Base-by-base conservation (phyloP, 2,888 invertebrate species). In the Scelioninae gen. 1 region DNA sequence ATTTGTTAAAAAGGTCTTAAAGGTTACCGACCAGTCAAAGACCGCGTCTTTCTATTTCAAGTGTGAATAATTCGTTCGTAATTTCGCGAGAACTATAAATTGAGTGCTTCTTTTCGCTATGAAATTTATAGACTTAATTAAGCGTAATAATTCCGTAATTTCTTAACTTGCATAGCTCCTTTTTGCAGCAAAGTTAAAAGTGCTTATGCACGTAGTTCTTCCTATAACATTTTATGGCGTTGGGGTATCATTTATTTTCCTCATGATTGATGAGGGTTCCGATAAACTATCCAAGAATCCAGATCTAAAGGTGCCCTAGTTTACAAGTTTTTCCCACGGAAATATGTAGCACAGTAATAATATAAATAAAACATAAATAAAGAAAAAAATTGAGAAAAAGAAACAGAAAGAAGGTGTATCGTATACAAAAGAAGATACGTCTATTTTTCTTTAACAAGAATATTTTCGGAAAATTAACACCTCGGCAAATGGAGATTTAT, bases 101-200 rank as follows among this genome's bases (percentile, higher is more conserved):
- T 58, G 49, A 65, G 49, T 66, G 60, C 38, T 76, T 76, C 66
- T 53, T 68, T 49, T 47, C 40, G 45, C 47, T 47, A 56, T 76
- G 66, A 66, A 76, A 76, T 76, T 66, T 76, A 76, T 76, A 55
- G 58, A 76, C 58, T 66, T 76, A 76, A 76, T 76, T 76, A 76
- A 76, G 76, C 60, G 66, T 76, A 60, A 66, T 76, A 66, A 76
- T 76, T 76, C 62, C 68, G 53, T 68, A 76, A 76, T 76, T 68
- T 45, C 62, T 53, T 68, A 53, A 60, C 45, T 51, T 34, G 68
- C 68, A 62, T 53, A 43, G 11, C 40, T n/a, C 53, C 40, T 76
- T 75, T 66, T 76, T 66, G 66, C 49, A 49, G 49, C 47, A 31
- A 43, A 66, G 75, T 75, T 68, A 76, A 29, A 60, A 60, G 60